Base-by-base conservation (phyloP, 2,113 vertebrate species). In the Seriola quinqueradiata region DNA sequence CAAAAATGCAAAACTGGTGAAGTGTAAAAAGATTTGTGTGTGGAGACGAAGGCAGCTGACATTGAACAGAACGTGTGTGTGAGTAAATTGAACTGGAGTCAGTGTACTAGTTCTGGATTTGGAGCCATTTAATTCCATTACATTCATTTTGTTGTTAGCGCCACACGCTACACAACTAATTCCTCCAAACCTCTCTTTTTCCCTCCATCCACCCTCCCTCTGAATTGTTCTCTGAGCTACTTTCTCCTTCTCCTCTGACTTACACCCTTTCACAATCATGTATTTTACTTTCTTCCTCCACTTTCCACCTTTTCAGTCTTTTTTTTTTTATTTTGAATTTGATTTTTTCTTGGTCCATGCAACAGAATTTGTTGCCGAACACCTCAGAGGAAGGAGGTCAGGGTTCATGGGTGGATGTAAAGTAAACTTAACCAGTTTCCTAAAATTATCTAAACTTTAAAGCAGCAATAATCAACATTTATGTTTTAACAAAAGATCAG, bases 81-180 rank as follows among this genome's bases (percentile, higher is more conserved):
- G 17, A 40, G 54, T 57, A 71, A 77, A 83, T 75, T 75, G 67
- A 76, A 64, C 52, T 81, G 78, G 74, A 90, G 81, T 87, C 79
- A 57, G 71, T 80, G 70, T 67, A 68, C 72, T 75, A 55, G 40
- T 76, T 79, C 32, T 84, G 82, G 84, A 86, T 77, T 81, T 52
- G 9, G 55, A 74, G 58, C 44, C 54, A 69, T 81, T 90, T 90
- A 70, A 87, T 89, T 87, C 77, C 74, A 89, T 89, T 91, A 74
- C 58, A 52, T 78, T 84, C 66, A 69, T 85, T 70, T 73, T 21
- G 76, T 75, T 86, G 38, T 84, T 78, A 69, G 38, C 28, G 44
- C 44, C 57, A 64, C 61, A 72, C 19, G 61, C 77, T 82, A 74
- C 42, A 57, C 65, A 25, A 1, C 9, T 5, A 36, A 8, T 34